Evolutionary conservation across 2,888 invertebrate species (phyloP).

Genomic region (Drosophila bunnanda): DNA sequence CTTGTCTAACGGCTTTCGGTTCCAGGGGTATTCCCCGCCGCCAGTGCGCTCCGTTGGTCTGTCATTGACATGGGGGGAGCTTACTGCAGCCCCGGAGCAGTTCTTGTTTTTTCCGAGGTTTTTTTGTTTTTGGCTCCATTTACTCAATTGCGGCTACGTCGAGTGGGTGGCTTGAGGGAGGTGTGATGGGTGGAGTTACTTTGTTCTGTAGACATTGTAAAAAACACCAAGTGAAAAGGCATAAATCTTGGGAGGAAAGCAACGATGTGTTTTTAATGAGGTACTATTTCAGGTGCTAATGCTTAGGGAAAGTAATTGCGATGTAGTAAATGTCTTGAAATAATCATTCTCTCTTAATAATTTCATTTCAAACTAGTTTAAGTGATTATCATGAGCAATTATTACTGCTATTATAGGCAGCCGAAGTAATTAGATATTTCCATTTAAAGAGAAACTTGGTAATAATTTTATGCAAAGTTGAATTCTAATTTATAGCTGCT

Average conservation of each 20-base stretch:
- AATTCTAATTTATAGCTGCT: not conserved
- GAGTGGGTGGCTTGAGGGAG: slow-evolving; percentile 33
- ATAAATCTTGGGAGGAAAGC: slow-evolving; percentile 1
- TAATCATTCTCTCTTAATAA: not conserved
- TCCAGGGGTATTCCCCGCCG: not conserved
- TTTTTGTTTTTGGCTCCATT: slow-evolving; percentile 34
- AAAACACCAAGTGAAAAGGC: slow-evolving; percentile 14
- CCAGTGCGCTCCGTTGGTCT: slow-evolving; percentile 25
- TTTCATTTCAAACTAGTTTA: not conserved
- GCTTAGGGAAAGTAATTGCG: not conserved
- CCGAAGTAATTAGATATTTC: not conserved
- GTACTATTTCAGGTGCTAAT: slow-evolving; percentile 9
- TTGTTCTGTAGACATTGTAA: slow-evolving; percentile 25
- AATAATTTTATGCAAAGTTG: slow-evolving; percentile 2
- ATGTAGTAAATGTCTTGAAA: not conserved
- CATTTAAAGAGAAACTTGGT: slow-evolving; percentile 5
- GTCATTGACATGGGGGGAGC: slow-evolving; percentile 38
- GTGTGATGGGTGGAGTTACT: slow-evolving; percentile 22
- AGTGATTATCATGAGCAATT: not conserved
- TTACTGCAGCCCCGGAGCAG: slow-evolving; percentile 17
- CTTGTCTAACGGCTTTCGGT: slow-evolving; percentile 48
- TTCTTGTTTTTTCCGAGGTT: slow-evolving; percentile 16
- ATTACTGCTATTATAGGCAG: not conserved
- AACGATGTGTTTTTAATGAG: slow-evolving; percentile 24
- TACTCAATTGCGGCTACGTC: slow-evolving; percentile 32